phyloP scores from a whole-genome alignment of 2,888 invertebrate species.

The Drosophila birchii region DNA sequence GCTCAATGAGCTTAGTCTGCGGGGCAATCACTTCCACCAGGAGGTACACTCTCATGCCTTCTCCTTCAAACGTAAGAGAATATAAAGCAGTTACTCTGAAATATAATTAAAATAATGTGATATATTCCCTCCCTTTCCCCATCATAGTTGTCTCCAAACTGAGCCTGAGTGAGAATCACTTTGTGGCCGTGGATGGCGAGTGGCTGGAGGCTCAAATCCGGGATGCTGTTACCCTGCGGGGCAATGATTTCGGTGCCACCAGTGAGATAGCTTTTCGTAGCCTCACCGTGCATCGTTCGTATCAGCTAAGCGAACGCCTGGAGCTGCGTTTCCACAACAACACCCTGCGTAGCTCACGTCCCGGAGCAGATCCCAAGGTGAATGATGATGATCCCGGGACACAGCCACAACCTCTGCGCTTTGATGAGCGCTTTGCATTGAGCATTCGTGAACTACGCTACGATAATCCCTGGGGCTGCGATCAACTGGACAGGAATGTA shows the following conservation, averaged over 20 bases:
- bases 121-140: neutral
- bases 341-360: slow-evolving; percentile 65
- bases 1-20: slow-evolving; percentile 88
- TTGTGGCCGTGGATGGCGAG: slow-evolving; percentile 81
- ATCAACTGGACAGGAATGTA: slow-evolving; percentile 67
- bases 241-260: slow-evolving; percentile 82
- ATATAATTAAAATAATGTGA: neutral
- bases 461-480: slow-evolving; percentile 78
- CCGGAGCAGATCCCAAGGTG: slow-evolving; percentile 5
- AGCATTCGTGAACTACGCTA: slow-evolving; percentile 80
- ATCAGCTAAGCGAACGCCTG: slow-evolving; percentile 80
- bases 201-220: slow-evolving; percentile 81
- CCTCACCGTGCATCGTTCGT: slow-evolving; percentile 80
- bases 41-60: slow-evolving; percentile 89
- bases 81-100: neutral
- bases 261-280: slow-evolving; percentile 83
- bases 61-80: slow-evolving; percentile 84
- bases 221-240: slow-evolving; percentile 78
- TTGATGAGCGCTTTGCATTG: slow-evolving; percentile 79
- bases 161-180: slow-evolving; percentile 79
- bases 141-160: slow-evolving; percentile 78
- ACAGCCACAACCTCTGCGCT: slow-evolving; percentile 73
- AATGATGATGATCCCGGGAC: neutral
- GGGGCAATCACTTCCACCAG: slow-evolving; percentile 88
- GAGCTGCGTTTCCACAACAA: slow-evolving; percentile 83